Evolutionary conservation across 2,888 invertebrate species (phyloP), one percentile per base, ranked within the genome.

Genomic region (Eupithecia subumbrata): DNA sequence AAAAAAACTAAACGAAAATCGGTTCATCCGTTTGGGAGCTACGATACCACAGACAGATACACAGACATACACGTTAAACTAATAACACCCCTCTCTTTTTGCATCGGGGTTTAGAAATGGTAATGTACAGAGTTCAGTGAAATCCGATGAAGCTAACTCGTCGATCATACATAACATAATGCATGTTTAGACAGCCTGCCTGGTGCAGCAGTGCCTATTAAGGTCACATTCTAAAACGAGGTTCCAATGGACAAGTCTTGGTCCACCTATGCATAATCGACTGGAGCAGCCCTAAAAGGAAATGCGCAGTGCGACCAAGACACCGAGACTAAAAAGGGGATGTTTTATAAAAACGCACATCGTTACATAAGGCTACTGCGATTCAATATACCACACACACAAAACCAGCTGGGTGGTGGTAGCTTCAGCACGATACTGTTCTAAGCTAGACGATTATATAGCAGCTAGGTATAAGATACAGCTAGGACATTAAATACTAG

Each of bases 361-460:
- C n/a, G n/a, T 52, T 52, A 52, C n/a, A n/a, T 52, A 52, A 52
- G 52, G n/a, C n/a, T 9, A 52, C n/a, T 45, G 52, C 52, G 52
- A n/a, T 52, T 52, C 52, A 52, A 52, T 52, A n/a, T n/a, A 18
- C 48, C 48, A 48, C 48, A 52, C 48, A 48, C n/a, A 52, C 52
- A n/a, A n/a, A 52, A 52, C 18, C 45, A 45, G 16, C 16, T 43
- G 18, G 16, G 5, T 16, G 52, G 52, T 52, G 52, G 52, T 52
- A 7, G 52, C 14, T 48, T 48, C 48, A 48, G 16, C 52, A 18
- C 1, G 8, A 8, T 9, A n/a, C 18, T 52, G 18, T 48, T 48
- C 48, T 48, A 7, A 52, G 52, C n/a, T 52, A 52, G 45, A 16
- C 45, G 45, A 18, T 45, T 45, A 14, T 45, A 45, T 45, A 45